Percentiles rank a stretch among this genome's conserved stretches.
phyloP scores from a whole-genome alignment of 1,140 invertebrate genomes.

The Hylaeus volcanicus region DNA sequence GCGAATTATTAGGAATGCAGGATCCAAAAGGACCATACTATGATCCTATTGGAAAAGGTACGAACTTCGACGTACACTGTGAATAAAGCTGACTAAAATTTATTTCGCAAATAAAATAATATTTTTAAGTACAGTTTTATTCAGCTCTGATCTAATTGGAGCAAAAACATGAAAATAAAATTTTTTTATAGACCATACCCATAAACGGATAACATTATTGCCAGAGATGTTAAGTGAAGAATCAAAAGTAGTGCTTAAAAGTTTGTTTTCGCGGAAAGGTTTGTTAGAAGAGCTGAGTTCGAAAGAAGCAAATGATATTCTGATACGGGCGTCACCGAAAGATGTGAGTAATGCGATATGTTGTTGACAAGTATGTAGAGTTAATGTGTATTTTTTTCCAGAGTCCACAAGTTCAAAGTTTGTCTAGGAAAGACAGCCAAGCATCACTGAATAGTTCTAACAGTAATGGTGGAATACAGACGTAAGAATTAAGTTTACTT shows the following conservation, averaged over 20 bases:
- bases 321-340: slow-evolving; percentile 87
- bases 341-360: slow-evolving; percentile 72
- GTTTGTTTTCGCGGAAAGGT: slow-evolving; percentile 82
- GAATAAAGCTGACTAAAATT: background rate
- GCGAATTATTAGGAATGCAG: slow-evolving; percentile 84
- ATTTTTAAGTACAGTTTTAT: no score
- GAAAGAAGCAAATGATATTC: slow-evolving; percentile 90
- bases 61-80: background rate
- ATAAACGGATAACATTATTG: slow-evolving; percentile 89
- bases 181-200: slow-evolving; percentile 82
- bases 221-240: slow-evolving; percentile 86
- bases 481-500: slow-evolving; percentile 61
- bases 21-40: slow-evolving; percentile 80
- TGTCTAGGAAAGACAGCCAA: slow-evolving; percentile 53
- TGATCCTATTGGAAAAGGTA: slow-evolving; percentile 85
- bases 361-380: background rate
- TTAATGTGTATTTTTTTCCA: slow-evolving; percentile 32
- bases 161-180: slow-evolving; percentile 23
- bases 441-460: slow-evolving; percentile 35
- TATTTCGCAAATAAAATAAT: no score
- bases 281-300: slow-evolving; percentile 86
- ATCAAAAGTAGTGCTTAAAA: slow-evolving; percentile 83
- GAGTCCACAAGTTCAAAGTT: slow-evolving; percentile 54
- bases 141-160: background rate
- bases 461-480: slow-evolving; percentile 68